Conservation (phyloP, 2,888 invertebrate species). For the Lobophora halterata region DNA sequence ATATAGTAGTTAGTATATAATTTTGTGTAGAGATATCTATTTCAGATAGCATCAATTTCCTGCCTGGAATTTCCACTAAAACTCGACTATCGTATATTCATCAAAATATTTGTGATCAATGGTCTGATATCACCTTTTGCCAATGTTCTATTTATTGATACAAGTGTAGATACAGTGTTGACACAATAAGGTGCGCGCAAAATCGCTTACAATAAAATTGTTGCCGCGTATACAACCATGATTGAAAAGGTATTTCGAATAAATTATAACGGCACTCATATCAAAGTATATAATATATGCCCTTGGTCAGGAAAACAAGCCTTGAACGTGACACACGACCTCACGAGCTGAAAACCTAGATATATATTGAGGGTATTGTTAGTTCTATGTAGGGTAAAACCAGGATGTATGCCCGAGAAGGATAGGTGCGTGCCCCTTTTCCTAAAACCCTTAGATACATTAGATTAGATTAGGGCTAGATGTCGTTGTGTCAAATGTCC, state of each 20-base stretch:
- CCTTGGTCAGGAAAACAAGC: constrained; percentile 18
- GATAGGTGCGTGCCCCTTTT: no score
- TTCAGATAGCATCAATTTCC: no score
- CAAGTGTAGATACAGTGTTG: constrained; percentile 31
- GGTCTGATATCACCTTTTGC: constrained; percentile 20
- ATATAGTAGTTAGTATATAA: no score
- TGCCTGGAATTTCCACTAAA: no score
- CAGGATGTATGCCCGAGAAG: constrained; percentile 7
- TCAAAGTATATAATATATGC: not conserved
- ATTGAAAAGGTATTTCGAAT: constrained; percentile 3
- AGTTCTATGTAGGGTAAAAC: constrained; percentile 24
- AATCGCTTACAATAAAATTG: constrained; percentile 30
- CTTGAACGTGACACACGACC: constrained; percentile 33
- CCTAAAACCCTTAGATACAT: no score
- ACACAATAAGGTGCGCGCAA: constrained; percentile 20
- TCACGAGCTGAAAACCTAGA: constrained; percentile 29
- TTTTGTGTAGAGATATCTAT: no score
- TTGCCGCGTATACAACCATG: constrained; percentile 3
- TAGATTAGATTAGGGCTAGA: no score
- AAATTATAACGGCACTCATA: constrained; percentile 3
- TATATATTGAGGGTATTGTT: constrained; percentile 9
- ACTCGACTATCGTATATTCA: no score
- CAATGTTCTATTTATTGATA: constrained; percentile 30
- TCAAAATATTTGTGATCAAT: no score
- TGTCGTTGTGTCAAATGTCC: no score